Evolutionary conservation across 1,140 invertebrate genomes (phyloP).

Genomic region (Eumeta japonica): DNA sequence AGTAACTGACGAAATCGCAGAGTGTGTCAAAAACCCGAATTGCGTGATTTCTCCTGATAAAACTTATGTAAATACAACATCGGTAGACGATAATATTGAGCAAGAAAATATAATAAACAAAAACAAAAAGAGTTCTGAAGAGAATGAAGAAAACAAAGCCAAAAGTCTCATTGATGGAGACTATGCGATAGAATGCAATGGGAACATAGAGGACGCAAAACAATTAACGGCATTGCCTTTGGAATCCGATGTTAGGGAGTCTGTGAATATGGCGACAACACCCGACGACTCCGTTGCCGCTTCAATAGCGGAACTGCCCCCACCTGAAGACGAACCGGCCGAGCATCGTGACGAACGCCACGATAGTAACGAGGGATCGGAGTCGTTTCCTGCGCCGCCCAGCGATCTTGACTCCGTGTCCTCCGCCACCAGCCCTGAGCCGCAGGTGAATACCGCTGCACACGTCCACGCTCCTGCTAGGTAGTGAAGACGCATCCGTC

Average conservation of each 20-base stretch:
- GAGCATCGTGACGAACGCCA: constrained; percentile 9
- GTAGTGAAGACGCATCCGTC: not conserved
- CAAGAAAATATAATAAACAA: constrained; percentile 11
- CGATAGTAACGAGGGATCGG: constrained; percentile 9
- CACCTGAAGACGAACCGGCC: constrained; percentile 9
- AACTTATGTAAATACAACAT: no score
- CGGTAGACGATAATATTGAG: constrained; percentile 7
- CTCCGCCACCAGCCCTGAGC: constrained; percentile 16
- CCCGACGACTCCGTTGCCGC: no score
- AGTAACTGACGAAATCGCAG: no score
- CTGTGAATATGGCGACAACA: no score
- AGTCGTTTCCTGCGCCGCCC: constrained; percentile 21
- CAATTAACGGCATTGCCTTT: no score
- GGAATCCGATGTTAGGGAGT: no score
- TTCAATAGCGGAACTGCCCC: no score
- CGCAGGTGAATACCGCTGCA: constrained; percentile 41
- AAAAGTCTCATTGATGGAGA: no score
- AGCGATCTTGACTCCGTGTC: constrained; percentile 17
- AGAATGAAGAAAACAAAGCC: constrained; percentile 9
- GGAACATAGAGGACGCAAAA: constrained; percentile 7
- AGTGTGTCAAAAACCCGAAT: no score
- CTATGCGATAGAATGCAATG: constrained; percentile 22
- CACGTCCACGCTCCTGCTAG: not conserved
- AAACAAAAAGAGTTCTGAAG: constrained; percentile 10
- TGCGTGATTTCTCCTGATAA: no score